phyloP scores from a whole-genome alignment of 2,113 vertebrate species.

The Myotis lucifugus region DNA sequence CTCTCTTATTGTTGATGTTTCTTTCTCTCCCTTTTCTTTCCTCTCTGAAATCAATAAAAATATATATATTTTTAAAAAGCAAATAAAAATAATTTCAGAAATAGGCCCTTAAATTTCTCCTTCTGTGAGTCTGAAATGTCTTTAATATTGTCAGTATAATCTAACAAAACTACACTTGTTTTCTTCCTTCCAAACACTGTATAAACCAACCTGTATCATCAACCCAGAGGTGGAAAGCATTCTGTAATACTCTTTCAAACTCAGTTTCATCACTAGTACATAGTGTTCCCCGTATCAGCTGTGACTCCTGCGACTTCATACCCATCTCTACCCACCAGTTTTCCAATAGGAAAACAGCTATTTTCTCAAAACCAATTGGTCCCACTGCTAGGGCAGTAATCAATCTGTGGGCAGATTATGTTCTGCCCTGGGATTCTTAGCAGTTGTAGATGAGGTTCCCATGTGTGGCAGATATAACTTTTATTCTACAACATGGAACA shows the following conservation, averaged over 20 bases:
- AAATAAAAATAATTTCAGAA: not conserved
- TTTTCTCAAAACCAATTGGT: slow-evolving; percentile 23
- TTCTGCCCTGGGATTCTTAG: not conserved
- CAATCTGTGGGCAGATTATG: not conserved
- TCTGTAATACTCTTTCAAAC: not conserved
- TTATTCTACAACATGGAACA: slow-evolving; percentile 23
- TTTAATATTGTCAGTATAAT: not conserved
- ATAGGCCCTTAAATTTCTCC: not conserved
- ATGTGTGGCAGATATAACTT: not conserved
- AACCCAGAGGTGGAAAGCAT: not conserved
- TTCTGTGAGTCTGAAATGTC: not conserved
- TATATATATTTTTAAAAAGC: no score
- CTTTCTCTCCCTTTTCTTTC: no score
- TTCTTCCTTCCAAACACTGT: slow-evolving; percentile 15
- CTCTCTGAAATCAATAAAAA: no score
- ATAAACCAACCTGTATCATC: not conserved
- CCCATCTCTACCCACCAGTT: slow-evolving; percentile 52
- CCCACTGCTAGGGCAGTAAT: not conserved
- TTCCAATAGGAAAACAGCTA: not conserved
- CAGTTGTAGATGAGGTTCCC: not conserved
- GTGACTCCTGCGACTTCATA: slow-evolving; percentile 8
- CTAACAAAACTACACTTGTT: slow-evolving; percentile 20
- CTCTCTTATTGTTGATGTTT: no score
- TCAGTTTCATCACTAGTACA: slow-evolving; percentile 1
- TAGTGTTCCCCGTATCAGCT: slow-evolving; percentile 29